Evolutionary conservation across 2,113 vertebrate genomes (phyloP).

Genomic region (Hiodon tergisus): DNA sequence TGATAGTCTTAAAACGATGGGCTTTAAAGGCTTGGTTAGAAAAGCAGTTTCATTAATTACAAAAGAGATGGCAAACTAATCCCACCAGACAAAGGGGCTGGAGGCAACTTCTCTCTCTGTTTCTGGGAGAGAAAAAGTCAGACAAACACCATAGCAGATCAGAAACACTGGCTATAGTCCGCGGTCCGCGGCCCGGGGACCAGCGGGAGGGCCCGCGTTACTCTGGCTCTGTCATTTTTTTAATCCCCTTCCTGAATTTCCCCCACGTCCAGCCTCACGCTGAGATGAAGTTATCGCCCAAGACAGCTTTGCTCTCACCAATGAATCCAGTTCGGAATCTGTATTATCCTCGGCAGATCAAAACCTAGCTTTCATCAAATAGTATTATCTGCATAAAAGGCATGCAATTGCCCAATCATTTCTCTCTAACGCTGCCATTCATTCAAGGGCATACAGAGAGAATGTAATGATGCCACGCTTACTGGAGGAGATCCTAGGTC

Average conservation of each 20-base stretch:
- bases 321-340: constrained; percentile 84
- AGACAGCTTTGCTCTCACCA: constrained; percentile 95
- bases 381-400: constrained; percentile 99
- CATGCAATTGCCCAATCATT: constrained; percentile 89
- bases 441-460: constrained; percentile 83
- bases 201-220: constrained; percentile 84
- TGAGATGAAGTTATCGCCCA: constrained; percentile 98
- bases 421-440: constrained; percentile 86
- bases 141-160: constrained; percentile 92
- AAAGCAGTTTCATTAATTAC: constrained; percentile 93
- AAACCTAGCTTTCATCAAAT: constrained; percentile 91
- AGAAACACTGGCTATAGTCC: constrained; percentile 87
- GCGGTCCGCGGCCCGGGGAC: constrained; percentile 78
- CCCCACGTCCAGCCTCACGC: constrained; percentile 86
- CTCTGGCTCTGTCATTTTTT: constrained; percentile 83
- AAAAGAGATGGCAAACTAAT: constrained; percentile 85
- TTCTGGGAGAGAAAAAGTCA: constrained; percentile 80
- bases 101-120: constrained; percentile 77
- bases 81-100: constrained; percentile 81
- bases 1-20: constrained; percentile 57
- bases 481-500: constrained; percentile 60
- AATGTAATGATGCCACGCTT: constrained; percentile 71
- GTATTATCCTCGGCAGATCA: constrained; percentile 93
- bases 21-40: constrained; percentile 68
- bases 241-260: constrained; percentile 90